phyloP scores from a whole-genome alignment of 2,888 invertebrate species.

The Drosophila birchii region DNA sequence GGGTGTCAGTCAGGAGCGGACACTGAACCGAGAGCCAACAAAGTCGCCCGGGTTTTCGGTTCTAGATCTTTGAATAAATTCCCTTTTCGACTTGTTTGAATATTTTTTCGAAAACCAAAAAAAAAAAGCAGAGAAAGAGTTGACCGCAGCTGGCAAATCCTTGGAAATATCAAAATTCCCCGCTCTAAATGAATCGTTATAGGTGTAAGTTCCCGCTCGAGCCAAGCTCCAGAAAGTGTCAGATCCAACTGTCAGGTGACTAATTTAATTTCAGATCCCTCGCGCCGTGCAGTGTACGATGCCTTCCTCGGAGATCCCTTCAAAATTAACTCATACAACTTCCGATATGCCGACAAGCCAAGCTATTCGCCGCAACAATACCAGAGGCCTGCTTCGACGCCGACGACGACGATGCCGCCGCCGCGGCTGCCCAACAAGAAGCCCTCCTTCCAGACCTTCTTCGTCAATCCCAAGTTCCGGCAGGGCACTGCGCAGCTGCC shows the following conservation, averaged over 20 bases:
- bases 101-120: constrained; percentile 4
- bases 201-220: constrained; percentile 43
- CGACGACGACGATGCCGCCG: neutral
- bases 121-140: constrained; percentile 2
- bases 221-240: constrained; percentile 2
- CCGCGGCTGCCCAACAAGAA: neutral
- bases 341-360: constrained; percentile 81
- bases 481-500: constrained; percentile 2
- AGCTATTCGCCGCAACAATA: constrained; percentile 55
- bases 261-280: constrained; percentile 26
- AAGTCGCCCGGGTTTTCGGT: constrained; percentile 38
- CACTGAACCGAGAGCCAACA: constrained; percentile 24
- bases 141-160: constrained; percentile 1
- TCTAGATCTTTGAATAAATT: constrained; percentile 15
- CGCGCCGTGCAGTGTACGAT: constrained; percentile 59
- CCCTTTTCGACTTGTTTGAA: constrained; percentile 14
- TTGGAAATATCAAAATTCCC: constrained; percentile 53
- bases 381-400: constrained; percentile 31
- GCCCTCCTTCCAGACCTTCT: constrained; percentile 65
- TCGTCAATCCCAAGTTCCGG: constrained; percentile 71
- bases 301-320: constrained; percentile 81
- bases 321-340: constrained; percentile 82
- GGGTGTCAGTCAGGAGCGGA: constrained; percentile 17
- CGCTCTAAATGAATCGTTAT: constrained; percentile 56
- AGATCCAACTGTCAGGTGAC: constrained; percentile 5